These are phyloP conservation scores for Chrysoperla carnea DNA, from an alignment of 1,140 invertebrate species.

Conservation along the genomic window DNA sequence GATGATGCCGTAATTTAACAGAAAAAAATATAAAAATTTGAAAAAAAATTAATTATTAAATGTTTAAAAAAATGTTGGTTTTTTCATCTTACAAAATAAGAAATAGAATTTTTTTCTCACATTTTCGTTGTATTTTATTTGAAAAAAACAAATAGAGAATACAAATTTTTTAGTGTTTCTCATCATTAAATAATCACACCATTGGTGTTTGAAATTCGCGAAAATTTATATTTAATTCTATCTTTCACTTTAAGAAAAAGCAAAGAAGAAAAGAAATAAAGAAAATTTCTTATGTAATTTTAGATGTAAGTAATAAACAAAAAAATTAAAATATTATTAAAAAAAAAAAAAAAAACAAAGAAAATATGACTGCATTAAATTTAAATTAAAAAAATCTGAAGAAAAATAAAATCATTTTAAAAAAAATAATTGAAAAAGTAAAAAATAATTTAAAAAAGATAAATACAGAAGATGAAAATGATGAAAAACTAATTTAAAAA, in stretches of 20 bases:
- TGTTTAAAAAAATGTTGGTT: not conserved
- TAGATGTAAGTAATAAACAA: slow-evolving; percentile 5
- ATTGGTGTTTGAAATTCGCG: not conserved
- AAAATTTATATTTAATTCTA: not conserved
- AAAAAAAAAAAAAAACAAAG: slow-evolving; percentile 5
- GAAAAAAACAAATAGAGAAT: not conserved
- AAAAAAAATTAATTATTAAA: no score
- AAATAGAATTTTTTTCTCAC: not conserved
- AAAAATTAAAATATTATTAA: not conserved
- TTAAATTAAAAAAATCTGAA: slow-evolving; percentile 16
- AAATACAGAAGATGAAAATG: no score
- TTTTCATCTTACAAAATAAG: not conserved
- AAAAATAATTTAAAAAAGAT: no score
- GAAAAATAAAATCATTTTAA: slow-evolving; percentile 16
- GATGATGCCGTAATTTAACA: no score
- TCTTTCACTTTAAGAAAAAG: not conserved
- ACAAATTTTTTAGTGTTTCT: not conserved
- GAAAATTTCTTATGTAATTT: slow-evolving; percentile 1
- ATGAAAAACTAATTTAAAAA: no score
- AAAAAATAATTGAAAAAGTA: no score
- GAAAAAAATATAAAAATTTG: no score
- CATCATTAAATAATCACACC: not conserved
- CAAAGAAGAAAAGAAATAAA: not conserved
- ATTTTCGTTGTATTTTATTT: not conserved
- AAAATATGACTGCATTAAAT: slow-evolving; percentile 3